Base-by-base conservation (phyloP, 2,113 vertebrate genomes). In the Solea senegalensis region DNA sequence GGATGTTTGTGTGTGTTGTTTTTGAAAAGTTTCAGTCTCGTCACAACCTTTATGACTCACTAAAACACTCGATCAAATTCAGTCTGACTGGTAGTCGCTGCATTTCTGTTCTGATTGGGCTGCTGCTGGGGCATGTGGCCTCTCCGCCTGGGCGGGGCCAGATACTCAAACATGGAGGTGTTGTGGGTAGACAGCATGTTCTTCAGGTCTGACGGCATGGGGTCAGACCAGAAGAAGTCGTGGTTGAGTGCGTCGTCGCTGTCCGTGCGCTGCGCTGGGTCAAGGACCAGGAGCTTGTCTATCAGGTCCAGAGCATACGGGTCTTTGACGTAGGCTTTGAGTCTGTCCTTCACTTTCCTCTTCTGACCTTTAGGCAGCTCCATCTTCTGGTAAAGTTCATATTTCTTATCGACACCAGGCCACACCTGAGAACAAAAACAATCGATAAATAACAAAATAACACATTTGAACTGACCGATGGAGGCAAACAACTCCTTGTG, bases 171-270 rank as follows among this genome's bases (percentile, higher is more conserved):
- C 98, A 99, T 99, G 79, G 97, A 99, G 0, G 96, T 98, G 93
- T 98, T 96, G 91, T 99, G 98, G 0, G 97, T 97, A 63, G 98
- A 99, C 7, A 99, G 95, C 98, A 99, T 99, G 92, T 96, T 97
- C 86, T 98, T 99, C 69, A 99, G 95, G 90, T 99, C 98, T 0
- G 97, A 99, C 0, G 98, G 98, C 98, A 99, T 99, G 39, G 98
- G 98, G 88, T 99, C 97, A 0, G 96, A 98, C 98, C 98, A 99
- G 93, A 99, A 99, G 93, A 99, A 99, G 90, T 99, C 97, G 0
- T 99, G 97, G 88, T 99, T 99, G 56, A 99, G 94, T 0, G 98
- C 98, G 0, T 99, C 97, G 0, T 99, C 98, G 0, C 98, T 99
- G 92, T 99, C 97, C 0, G 91, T 96, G 49, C 98, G 94, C 88